phyloP scores from a whole-genome alignment of 2,113 vertebrate genomes.

The Capricornis sumatraensis region DNA sequence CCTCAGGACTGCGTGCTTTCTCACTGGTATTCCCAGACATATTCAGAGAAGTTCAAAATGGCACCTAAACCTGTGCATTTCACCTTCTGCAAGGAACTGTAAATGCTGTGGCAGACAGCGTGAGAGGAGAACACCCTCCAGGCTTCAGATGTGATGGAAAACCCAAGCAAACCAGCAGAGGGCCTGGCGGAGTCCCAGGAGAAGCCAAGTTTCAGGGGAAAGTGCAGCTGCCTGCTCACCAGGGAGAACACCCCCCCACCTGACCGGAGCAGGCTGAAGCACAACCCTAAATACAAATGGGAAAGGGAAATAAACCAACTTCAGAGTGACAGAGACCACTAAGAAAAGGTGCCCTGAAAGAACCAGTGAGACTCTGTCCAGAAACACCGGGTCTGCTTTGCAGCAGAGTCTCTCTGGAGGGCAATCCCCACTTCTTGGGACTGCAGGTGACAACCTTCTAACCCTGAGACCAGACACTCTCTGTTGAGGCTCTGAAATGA shows the following conservation, averaged over 20 bases:
- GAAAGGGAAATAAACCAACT: slow-evolving; percentile 31
- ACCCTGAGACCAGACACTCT: slow-evolving; percentile 31
- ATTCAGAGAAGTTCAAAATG: slow-evolving; percentile 48
- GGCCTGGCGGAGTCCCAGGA: not conserved
- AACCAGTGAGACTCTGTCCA: not conserved
- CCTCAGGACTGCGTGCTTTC: not conserved
- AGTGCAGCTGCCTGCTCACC: not conserved
- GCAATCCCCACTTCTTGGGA: not conserved
- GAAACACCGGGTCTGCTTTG: slow-evolving; percentile 35
- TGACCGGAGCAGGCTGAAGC: not conserved
- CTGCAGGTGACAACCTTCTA: slow-evolving; percentile 42
- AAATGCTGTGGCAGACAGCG: not conserved
- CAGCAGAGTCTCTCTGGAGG: not conserved
- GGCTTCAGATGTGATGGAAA: slow-evolving; percentile 21
- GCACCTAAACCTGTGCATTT: slow-evolving; percentile 26
- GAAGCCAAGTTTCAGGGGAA: not conserved
- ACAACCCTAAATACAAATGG: not conserved
- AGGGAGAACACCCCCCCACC: not conserved
- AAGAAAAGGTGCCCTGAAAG: slow-evolving; percentile 19
- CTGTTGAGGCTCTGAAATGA: not conserved
- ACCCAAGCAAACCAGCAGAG: not conserved
- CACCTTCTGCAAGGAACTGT: slow-evolving; percentile 33
- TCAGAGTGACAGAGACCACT: slow-evolving; percentile 6
- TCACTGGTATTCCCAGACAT: slow-evolving; percentile 33
- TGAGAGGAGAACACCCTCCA: not conserved